Conservation (phyloP, 2,797 vertebrate genomes). For the Mionectes olivaceus region DNA sequence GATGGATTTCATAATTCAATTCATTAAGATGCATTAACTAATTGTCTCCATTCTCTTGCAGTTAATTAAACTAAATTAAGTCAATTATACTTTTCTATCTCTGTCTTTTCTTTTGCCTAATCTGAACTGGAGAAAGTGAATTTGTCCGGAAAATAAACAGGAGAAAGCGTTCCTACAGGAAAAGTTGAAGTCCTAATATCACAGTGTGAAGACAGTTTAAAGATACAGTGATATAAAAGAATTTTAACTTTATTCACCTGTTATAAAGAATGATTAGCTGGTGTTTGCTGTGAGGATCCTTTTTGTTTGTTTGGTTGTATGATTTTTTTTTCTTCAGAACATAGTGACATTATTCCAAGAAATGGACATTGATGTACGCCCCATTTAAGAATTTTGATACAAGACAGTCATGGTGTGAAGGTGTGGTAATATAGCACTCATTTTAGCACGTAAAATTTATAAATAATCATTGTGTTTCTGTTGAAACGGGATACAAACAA, state of each 20-base stretch:
- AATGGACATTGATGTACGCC: not conserved
- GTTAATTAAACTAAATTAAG: constrained; percentile 74
- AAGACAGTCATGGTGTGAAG: not conserved
- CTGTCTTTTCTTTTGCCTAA: constrained; percentile 37
- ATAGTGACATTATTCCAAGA: not conserved
- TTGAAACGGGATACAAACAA: not conserved
- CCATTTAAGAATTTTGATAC: not conserved
- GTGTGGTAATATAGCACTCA: not conserved
- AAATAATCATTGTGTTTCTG: not conserved
- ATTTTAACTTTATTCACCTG: not conserved
- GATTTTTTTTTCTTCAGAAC: not conserved
- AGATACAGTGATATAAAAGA: not conserved
- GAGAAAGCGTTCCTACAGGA: not conserved
- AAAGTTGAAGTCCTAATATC: not conserved
- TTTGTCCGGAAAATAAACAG: not conserved
- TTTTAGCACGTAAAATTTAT: not conserved
- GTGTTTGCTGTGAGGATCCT: not conserved
- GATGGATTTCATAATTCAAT: constrained; percentile 56
- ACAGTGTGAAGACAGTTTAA: not conserved
- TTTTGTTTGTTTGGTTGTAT: rapidly evolving
- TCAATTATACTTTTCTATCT: constrained; percentile 57
- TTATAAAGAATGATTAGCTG: not conserved
- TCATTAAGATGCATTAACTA: constrained; percentile 68
- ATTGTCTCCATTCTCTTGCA: constrained; percentile 64
- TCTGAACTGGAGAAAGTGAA: constrained; percentile 39